A percentile compares a stretch with the other conserved stretches of the same genome.
Conservation (phyloP, 2,888 invertebrate species). For the Clunio marinus region DNA sequence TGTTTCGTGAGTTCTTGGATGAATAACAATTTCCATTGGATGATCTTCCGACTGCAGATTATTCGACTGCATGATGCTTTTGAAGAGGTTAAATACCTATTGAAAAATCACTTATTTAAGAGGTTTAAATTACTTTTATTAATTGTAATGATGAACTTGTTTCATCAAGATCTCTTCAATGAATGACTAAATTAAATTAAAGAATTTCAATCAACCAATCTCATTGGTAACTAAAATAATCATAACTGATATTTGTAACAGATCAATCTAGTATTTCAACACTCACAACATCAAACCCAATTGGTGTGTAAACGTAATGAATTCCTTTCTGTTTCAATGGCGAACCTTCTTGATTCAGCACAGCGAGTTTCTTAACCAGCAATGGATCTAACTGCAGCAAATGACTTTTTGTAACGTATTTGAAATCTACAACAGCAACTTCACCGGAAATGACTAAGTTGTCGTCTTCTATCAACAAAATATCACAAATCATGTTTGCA, state of each 20-base stretch:
- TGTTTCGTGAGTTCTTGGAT: slow-evolving; percentile 47
- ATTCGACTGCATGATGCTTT: slow-evolving; percentile 55
- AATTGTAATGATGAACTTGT: too few relatives aligned
- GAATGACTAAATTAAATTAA: too few relatives aligned
- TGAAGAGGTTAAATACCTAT: slow-evolving; percentile 54
- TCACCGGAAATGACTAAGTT: slow-evolving; percentile 54
- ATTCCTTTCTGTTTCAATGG: slow-evolving; percentile 58
- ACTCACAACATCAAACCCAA: slow-evolving; percentile 55
- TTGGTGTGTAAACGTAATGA: slow-evolving; percentile 55
- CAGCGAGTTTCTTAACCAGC: slow-evolving; percentile 57
- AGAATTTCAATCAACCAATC: too few relatives aligned
- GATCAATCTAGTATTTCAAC: too few relatives aligned
- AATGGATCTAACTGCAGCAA: slow-evolving; percentile 54
- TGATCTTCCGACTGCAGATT: slow-evolving; percentile 48
- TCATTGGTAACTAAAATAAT: too few relatives aligned
- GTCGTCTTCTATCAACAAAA: slow-evolving; percentile 59
- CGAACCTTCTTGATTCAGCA: slow-evolving; percentile 56
- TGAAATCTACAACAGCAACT: slow-evolving; percentile 56
- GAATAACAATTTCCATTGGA: slow-evolving; percentile 26
- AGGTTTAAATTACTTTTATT: too few relatives aligned
- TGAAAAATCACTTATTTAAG: too few relatives aligned
- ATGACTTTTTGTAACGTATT: slow-evolving; percentile 54
- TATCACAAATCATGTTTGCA: slow-evolving; percentile 57
- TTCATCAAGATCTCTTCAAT: too few relatives aligned
- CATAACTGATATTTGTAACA: too few relatives aligned